phyloP scores from a whole-genome alignment of 1,140 invertebrate genomes.

The Octopus sinensis region DNA sequence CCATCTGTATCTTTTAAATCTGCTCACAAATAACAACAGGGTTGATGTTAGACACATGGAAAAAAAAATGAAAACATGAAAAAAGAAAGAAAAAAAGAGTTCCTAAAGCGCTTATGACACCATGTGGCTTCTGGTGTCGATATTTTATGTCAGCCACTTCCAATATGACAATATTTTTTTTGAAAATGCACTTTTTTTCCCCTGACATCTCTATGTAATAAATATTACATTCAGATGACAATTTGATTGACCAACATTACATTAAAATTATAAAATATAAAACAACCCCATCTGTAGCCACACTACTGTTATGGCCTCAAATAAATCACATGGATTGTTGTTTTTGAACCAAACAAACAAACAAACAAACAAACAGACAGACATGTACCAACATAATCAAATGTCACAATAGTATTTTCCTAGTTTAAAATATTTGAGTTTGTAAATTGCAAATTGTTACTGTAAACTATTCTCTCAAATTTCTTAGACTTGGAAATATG shows the following conservation, averaged over 20 bases:
- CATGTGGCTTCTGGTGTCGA: neutral
- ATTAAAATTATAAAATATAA: slow-evolving; percentile 11
- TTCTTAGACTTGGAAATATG: slow-evolving; percentile 3
- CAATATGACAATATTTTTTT: neutral
- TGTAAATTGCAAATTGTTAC: slow-evolving; percentile 16
- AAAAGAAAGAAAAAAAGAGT: slow-evolving; percentile 12
- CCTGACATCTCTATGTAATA: neutral
- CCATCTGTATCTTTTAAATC: slow-evolving; percentile 50
- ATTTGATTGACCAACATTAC: slow-evolving; percentile 1
- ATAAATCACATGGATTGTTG: neutral
- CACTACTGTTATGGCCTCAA: neutral
- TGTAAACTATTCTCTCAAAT: slow-evolving; percentile 20
- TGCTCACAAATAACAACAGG: slow-evolving; percentile 35
- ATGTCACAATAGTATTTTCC: no score
- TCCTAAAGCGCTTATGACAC: neutral
- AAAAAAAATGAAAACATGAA: slow-evolving; percentile 15
- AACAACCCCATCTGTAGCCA: neutral
- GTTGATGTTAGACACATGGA: slow-evolving; percentile 11
- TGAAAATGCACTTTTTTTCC: neutral
- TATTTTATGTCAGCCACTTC: neutral
- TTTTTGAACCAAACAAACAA: neutral
- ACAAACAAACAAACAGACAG: neutral
- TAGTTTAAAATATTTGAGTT: slow-evolving; percentile 12
- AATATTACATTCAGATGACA: neutral
- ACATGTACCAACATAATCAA: no score